Base-by-base conservation (phyloP, 2,113 vertebrate genomes). In the Thryonomys swinderianus region DNA sequence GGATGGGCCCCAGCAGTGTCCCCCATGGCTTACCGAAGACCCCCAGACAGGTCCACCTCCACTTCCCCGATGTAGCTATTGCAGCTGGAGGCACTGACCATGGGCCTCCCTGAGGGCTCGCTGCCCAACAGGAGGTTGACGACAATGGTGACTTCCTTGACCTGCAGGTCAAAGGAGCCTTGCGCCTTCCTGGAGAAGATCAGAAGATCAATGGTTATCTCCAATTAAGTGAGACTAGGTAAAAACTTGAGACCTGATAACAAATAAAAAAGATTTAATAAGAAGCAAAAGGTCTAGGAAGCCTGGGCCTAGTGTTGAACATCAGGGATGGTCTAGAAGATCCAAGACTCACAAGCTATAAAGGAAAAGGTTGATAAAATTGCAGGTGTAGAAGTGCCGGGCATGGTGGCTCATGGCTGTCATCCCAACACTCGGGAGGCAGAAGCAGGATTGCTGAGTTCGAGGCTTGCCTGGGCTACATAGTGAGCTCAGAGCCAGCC, bases 91-190 rank as follows among this genome's bases (percentile, higher is more conserved):
- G 86, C 61, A 2, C 80, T 67, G 5, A 95, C 1, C 0, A 96
- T 98, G 93, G 98, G 98, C 17, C 96, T 97, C 57, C 98, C 98
- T 0, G 73, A 34, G 34, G 74, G 0, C 0, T 97, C 91, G 0
- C 48, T 97, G 95, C 98, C 98, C 97, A 98, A 27, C 16, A 10
- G 55, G 74, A 98, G 97, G 66, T 0, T 2, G 14, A 96, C 91
- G 0, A 94, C 97, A 21, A 98, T 97, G 30, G 93, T 90, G 85
- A 98, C 0, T 0, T 96, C 96, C 42, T 97, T 96, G 20, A 97
- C 86, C 0, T 53, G 27, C 85, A 98, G 6, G 1, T 97, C 51
- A 85, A 98, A 97, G 0, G 97, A 98, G 0, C 98, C 98, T 0
- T 27, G 37, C 3, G 90, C 21, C 81, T 42, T 95, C 32, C 97